phyloP scores from a whole-genome alignment of 1,140 invertebrate species.

The Achatina immaculata region DNA sequence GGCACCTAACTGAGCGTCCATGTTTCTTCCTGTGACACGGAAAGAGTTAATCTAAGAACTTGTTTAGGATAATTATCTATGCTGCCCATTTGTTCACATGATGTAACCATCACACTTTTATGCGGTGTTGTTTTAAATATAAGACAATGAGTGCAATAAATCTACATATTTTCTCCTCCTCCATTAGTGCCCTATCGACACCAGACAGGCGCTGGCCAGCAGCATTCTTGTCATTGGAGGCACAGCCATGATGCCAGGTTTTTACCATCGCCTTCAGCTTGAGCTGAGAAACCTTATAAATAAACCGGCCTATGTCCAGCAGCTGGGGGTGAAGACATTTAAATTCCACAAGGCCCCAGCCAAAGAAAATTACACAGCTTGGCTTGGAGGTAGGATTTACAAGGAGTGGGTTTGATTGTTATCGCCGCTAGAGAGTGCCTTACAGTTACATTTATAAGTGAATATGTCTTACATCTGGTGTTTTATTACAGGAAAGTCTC shows the following conservation, averaged over 20 bases:
- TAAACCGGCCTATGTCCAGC: constrained; percentile 77
- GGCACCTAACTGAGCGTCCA: no score
- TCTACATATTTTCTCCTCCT: background rate
- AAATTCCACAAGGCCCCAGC: constrained; percentile 84
- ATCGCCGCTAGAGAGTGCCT: no score
- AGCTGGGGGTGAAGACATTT: constrained; percentile 78
- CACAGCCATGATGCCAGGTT: constrained; percentile 84
- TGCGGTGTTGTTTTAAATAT: background rate
- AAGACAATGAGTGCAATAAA: background rate
- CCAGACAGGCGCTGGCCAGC: constrained; percentile 79
- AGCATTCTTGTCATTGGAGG: constrained; percentile 90
- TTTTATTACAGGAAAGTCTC: no score
- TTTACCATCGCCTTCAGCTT: constrained; percentile 80
- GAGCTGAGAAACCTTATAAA: constrained; percentile 81
- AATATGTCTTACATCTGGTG: no score
- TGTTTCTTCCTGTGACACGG: no score
- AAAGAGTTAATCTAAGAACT: no score
- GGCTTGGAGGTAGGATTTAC: constrained; percentile 81
- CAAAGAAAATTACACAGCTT: constrained; percentile 87
- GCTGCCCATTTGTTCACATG: no score
- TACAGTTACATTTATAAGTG: no score
- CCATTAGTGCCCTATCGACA: constrained; percentile 82
- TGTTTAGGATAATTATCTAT: no score
- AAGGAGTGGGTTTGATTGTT: background rate
- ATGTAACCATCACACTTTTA: no score